phyloP scores from a whole-genome alignment of 2,888 invertebrate species.

The Tiphia femorata region DNA sequence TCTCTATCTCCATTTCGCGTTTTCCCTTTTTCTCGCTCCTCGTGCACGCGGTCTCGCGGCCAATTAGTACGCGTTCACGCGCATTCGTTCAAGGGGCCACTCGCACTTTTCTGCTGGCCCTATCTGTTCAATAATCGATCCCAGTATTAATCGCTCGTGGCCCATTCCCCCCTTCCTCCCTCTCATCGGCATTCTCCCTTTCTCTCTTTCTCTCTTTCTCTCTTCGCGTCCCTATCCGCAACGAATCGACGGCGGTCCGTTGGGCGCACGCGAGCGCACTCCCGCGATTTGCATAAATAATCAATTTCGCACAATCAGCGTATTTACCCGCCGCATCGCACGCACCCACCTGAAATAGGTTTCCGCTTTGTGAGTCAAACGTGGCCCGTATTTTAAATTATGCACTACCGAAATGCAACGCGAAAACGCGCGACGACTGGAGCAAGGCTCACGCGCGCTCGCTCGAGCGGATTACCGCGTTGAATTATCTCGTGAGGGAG shows the following conservation, averaged over 20 bases:
- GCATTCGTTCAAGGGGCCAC: no score
- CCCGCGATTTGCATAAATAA: conserved; percentile 29
- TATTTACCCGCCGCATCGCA: conserved; percentile 24
- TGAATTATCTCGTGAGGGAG: no score
- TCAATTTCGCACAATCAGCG: conserved; percentile 35
- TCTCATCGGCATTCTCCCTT: not conserved
- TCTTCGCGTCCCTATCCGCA: not conserved
- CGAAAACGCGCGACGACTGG: not conserved
- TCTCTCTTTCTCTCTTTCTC: not conserved
- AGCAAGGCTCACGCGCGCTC: not conserved
- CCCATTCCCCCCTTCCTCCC: not conserved
- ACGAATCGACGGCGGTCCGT: not conserved
- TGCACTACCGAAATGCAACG: not conserved
- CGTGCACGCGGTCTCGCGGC: no score
- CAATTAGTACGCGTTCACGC: no score
- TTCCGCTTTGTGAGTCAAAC: conserved; percentile 32
- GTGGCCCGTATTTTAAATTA: conserved; percentile 20
- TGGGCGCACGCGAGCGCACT: not conserved
- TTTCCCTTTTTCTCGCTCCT: no score
- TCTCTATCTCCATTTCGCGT: no score
- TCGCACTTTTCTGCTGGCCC: no score
- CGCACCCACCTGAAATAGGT: conserved; percentile 27
- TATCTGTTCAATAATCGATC: conserved; percentile 3
- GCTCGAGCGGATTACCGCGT: no score
- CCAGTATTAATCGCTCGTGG: not conserved